Evolutionary conservation across 1,140 invertebrate species (phyloP).

Genomic region (Scylla paramamosain): DNA sequence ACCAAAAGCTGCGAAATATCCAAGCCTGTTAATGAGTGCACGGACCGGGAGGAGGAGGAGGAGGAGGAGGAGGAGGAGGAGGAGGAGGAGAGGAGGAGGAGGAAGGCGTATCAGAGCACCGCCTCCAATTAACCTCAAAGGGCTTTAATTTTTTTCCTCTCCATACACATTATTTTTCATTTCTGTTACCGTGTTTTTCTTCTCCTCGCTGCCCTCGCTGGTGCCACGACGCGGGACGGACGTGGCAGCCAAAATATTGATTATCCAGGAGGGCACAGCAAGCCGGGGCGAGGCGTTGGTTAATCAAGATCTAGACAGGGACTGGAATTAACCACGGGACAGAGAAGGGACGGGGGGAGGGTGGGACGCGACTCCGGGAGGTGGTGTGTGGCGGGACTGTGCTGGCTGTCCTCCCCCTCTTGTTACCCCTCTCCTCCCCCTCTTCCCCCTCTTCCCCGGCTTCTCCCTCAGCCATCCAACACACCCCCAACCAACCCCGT

Average conservation of each 20-base stretch:
- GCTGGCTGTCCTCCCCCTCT: background rate
- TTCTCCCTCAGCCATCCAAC: background rate
- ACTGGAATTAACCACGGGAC: background rate
- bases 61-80: too few species aligned
- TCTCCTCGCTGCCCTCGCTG: background rate
- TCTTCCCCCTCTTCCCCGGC: too few species aligned
- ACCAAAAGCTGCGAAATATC: background rate
- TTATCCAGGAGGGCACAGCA: background rate
- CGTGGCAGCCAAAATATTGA: background rate
- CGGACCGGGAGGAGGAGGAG: background rate
- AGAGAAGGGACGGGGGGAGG: background rate
- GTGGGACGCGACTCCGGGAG: background rate
- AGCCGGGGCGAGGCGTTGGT: background rate
- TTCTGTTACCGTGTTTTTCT: background rate
- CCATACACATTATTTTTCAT: background rate
- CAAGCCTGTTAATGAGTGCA: background rate
- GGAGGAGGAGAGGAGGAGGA: too few species aligned
- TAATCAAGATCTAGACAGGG: slow-evolving; percentile 13
- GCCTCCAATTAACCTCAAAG: background rate
- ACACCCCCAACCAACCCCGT: background rate
- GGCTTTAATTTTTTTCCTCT: background rate
- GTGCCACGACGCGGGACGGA: background rate
- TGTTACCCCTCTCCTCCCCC: too few species aligned
- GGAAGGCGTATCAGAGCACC: background rate
- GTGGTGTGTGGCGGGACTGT: background rate